phyloP scores from a whole-genome alignment of 1,140 invertebrate species.

The Aphaenogaster floridana region DNA sequence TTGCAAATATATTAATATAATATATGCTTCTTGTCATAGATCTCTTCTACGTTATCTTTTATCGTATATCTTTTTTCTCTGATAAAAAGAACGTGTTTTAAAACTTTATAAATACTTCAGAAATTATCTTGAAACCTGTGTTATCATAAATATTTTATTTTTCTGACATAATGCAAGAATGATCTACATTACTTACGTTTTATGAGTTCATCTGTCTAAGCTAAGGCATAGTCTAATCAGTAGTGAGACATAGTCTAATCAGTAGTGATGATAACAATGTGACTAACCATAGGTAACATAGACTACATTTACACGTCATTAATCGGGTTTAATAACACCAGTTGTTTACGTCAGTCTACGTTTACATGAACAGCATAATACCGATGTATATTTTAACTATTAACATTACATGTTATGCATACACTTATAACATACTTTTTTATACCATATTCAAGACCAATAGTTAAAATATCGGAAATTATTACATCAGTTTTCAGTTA shows the following conservation, averaged over 20 bases:
- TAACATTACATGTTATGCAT: too few relatives aligned
- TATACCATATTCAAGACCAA: too few relatives aligned
- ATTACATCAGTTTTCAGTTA: too few relatives aligned
- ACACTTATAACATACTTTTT: too few relatives aligned
- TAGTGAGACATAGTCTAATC: neutral
- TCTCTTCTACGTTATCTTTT: neutral
- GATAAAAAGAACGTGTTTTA: neutral
- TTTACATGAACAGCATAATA: too few relatives aligned
- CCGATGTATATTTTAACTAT: too few relatives aligned
- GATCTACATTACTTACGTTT: neutral
- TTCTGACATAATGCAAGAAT: neutral
- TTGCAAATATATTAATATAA: conserved; percentile 4
- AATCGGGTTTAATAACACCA: too few relatives aligned
- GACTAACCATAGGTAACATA: too few relatives aligned
- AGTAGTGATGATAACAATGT: neutral
- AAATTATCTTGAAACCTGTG: neutral
- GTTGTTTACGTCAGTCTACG: too few relatives aligned
- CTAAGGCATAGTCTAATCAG: neutral
- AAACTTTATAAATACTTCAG: neutral
- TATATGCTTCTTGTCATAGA: neutral
- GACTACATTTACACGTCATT: too few relatives aligned
- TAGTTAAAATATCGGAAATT: too few relatives aligned
- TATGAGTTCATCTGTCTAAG: neutral
- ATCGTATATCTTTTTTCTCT: too few relatives aligned
- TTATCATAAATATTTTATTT: neutral